A percentile compares a stretch with the other conserved stretches of the same genome.
These are phyloP conservation scores for Noctilio leporinus DNA, from an alignment of 2,113 vertebrate genomes.

Conservation along the genomic window DNA sequence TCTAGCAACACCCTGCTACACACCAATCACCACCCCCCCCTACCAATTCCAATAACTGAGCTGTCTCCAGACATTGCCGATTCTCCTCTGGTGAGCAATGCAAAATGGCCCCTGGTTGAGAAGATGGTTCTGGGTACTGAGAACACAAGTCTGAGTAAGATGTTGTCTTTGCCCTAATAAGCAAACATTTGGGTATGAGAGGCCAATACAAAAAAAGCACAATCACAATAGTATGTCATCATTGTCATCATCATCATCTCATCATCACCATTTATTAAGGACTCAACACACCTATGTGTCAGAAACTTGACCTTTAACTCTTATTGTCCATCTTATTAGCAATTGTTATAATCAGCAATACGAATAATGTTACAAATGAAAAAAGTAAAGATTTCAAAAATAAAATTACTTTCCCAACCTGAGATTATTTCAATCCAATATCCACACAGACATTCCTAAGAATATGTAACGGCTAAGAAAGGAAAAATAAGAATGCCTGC, in stretches of 20 bases:
- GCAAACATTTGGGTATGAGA: background rate
- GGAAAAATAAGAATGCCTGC: background rate
- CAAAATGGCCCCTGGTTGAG: background rate
- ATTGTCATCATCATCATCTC: background rate
- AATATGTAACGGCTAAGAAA: background rate
- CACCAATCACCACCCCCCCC: too few species aligned
- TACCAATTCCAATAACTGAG: background rate
- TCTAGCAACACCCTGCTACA: background rate
- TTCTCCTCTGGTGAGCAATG: background rate
- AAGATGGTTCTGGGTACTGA: background rate
- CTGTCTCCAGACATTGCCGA: background rate
- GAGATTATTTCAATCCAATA: background rate
- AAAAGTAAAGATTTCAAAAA: background rate
- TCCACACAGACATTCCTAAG: background rate
- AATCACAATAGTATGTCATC: background rate
- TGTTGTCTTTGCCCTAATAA: background rate
- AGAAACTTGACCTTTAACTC: background rate
- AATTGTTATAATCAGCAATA: background rate
- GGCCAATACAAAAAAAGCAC: background rate
- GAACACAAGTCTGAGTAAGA: background rate
- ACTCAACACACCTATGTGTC: background rate
- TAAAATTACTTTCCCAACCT: background rate
- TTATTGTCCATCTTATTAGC: background rate
- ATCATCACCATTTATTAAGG: background rate
- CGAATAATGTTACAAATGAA: background rate